Base-by-base conservation (phyloP, 2,888 invertebrate species). In the Drosophila antonietae region DNA sequence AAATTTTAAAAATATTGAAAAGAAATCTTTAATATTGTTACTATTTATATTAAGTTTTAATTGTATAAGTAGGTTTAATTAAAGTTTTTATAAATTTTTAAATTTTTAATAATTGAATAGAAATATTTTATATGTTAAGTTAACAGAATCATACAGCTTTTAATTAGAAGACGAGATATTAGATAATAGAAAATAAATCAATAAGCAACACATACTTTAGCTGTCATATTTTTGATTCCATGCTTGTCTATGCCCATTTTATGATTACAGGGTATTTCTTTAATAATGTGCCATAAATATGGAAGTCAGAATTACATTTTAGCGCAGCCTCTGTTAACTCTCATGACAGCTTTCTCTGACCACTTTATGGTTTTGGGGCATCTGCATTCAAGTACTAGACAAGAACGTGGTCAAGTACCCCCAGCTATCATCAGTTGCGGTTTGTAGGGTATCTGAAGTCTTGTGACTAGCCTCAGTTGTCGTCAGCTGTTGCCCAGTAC, bases 341-440 rank as follows among this genome's bases (percentile, higher is more conserved):
- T 12, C 9, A 18, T 18, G 3, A n/a, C 33, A n/a, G 18, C 49
- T 39, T 55, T 55, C 28, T 39, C 18, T 1, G 14, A 14, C 39
- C 7, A 7, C 3, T 51, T 33, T 20, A 18, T n/a, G 68, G 14
- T 14, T 43, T 28, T 37, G 43, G 70, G 58, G 59, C 69, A 68
- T 31, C 52, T 52, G 41, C 33, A 69, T 56, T 52, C 28, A 71
- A 69, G 37, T 53, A 69, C 56, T 65, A 77, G 79, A 71, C 79
- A 83, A 80, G 90, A 91, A 91, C 37, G 37, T 39, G 37, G 15
- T 14, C 15, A 39, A 39, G 37, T 39, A 90, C 91, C 15, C 37
- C 14, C 0, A 15, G 37, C 2, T 39, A 15, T 56, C 49, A 58
- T 63, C 89, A 87, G 87, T 78, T 86, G 89, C 28, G 28, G 28